Conservation (phyloP, 2,797 vertebrate species). For the Alcedo atthis region DNA sequence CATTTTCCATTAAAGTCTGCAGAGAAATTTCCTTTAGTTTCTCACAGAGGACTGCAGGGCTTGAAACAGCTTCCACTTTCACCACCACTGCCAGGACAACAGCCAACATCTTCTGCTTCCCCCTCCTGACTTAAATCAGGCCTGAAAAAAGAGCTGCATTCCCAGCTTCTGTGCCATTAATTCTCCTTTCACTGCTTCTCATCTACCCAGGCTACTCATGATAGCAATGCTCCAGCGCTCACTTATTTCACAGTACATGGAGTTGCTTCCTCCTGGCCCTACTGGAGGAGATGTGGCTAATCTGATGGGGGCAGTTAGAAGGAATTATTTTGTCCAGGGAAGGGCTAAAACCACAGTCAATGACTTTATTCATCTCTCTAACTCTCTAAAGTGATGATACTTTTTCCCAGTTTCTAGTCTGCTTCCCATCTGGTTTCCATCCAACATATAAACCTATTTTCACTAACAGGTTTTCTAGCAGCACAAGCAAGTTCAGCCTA, state of each 20-base stretch:
- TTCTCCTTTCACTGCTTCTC: not conserved
- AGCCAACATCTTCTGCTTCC: slow-evolving; percentile 29
- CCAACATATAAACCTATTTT: not conserved
- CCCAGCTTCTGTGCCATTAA: not conserved
- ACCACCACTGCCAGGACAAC: slow-evolving; percentile 2
- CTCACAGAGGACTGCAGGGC: not conserved
- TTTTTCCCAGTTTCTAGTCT: not conserved
- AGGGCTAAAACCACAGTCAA: not conserved
- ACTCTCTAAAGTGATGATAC: not conserved
- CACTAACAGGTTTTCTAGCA: not conserved
- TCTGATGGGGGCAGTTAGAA: not conserved
- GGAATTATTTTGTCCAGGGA: not conserved
- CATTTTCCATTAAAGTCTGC: slow-evolving; percentile 49
- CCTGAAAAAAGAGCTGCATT: not conserved
- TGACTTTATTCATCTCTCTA: not conserved
- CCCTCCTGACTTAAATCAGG: slow-evolving; percentile 1
- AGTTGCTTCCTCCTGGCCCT: not conserved
- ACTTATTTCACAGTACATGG: not conserved
- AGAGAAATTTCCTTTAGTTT: slow-evolving; percentile 36
- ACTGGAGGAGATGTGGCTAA: not conserved
- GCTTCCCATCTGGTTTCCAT: not conserved
- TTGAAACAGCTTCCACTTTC: slow-evolving; percentile 36
- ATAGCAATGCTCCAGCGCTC: not conserved
- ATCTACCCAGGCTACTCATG: not conserved
- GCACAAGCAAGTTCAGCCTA: not conserved